These are phyloP conservation scores for Psephotus haematonotus DNA, from an alignment of 2,113 vertebrate genomes.

Conservation along the genomic window DNA sequence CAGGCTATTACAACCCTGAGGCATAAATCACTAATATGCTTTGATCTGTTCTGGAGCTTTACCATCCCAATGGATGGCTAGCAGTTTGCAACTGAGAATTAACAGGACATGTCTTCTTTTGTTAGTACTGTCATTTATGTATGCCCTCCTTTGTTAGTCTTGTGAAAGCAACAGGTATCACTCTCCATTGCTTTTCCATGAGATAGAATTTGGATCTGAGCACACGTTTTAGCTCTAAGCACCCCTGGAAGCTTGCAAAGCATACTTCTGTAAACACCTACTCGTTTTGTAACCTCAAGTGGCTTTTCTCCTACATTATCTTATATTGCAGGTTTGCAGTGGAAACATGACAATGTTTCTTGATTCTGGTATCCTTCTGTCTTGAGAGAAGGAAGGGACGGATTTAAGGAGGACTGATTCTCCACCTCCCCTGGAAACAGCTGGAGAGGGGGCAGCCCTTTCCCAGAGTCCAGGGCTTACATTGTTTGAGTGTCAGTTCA, in stretches of 20 bases:
- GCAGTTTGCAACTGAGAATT: not conserved
- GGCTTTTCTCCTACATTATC: rapidly evolving
- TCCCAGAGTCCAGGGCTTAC: not conserved
- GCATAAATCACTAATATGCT: not conserved
- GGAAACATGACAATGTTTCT: not conserved
- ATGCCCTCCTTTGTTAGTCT: not conserved
- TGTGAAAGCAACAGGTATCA: not conserved
- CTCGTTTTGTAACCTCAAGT: not conserved
- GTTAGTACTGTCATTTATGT: not conserved
- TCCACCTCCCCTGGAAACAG: not conserved
- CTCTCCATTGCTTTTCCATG: not conserved
- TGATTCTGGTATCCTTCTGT: not conserved
- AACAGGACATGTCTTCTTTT: not conserved
- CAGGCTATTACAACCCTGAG: not conserved
- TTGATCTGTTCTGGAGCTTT: not conserved
- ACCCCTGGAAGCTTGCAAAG: not conserved
- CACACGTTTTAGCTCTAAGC: not conserved
- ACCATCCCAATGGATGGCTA: not conserved
- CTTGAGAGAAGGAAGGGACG: not conserved
- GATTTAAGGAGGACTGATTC: not conserved
- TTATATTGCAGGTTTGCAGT: not conserved
- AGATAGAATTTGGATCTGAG: not conserved
- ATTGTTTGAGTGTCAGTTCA: not conserved
- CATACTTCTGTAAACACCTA: not conserved
- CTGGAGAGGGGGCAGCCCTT: not conserved